A percentile compares a stretch with the other conserved stretches of the same genome.
phyloP scores from a whole-genome alignment of 2,888 invertebrate species.

The Orchestes rusci region DNA sequence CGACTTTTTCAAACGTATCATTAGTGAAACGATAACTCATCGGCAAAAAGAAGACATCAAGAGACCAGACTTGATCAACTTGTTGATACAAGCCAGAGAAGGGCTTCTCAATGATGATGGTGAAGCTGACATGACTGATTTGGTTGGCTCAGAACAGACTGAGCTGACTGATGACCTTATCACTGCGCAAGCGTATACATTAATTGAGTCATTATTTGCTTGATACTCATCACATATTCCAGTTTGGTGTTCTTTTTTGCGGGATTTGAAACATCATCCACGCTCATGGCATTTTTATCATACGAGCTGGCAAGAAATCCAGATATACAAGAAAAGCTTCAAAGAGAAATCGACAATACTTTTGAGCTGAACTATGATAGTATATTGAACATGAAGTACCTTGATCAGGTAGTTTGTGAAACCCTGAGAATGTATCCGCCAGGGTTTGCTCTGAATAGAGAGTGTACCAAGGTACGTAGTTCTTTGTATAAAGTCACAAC shows the following conservation, averaged over 20 bases:
- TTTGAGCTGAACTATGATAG: constrained; percentile 41
- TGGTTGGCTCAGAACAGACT: constrained; percentile 33
- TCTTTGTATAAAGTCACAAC: too few species aligned
- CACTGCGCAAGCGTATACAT: constrained; percentile 28
- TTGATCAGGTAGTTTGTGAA: constrained; percentile 47
- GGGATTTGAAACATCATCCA: constrained; percentile 47
- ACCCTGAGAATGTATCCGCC: background rate
- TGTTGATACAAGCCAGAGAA: constrained; percentile 46
- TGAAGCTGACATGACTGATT: constrained; percentile 26
- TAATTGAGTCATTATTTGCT: background rate
- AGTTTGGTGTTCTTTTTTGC: constrained; percentile 51
- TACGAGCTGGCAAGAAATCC: constrained; percentile 54
- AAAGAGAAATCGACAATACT: constrained; percentile 46
- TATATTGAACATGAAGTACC: constrained; percentile 45
- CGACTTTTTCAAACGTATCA: constrained; percentile 29
- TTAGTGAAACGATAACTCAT: constrained; percentile 42
- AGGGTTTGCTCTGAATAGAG: background rate
- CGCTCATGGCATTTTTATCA: constrained; percentile 46
- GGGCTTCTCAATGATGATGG: constrained; percentile 29
- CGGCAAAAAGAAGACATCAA: constrained; percentile 46
- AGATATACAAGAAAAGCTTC: constrained; percentile 50
- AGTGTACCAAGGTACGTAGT: too few species aligned
- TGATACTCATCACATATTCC: too few species aligned
- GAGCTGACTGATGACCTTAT: constrained; percentile 28
- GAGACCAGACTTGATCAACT: constrained; percentile 52